Evolutionary conservation across 2,113 vertebrate species (phyloP).

Genomic region (Setophaga petechia): DNA sequence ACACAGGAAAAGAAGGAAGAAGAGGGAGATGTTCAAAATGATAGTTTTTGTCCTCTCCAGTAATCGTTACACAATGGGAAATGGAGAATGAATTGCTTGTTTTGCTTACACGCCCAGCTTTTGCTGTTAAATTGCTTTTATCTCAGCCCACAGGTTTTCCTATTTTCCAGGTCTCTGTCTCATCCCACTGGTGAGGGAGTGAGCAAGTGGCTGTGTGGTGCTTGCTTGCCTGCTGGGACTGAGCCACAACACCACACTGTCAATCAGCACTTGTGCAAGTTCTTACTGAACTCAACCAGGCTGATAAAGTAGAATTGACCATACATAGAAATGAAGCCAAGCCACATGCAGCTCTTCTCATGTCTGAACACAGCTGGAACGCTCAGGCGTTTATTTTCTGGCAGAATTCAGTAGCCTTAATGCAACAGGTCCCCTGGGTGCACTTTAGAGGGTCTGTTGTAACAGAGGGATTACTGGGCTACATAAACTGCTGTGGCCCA

Average conservation of each 20-base stretch:
- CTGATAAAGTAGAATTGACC: neutral
- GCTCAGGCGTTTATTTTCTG: neutral
- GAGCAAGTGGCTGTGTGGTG: neutral
- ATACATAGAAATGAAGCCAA: neutral
- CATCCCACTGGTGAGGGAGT: neutral
- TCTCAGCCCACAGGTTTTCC: neutral
- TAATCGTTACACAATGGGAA: neutral
- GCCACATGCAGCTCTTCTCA: fast-evolving
- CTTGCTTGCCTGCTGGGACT: neutral
- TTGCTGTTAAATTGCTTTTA: neutral
- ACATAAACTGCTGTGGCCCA: neutral
- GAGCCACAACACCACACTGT: neutral
- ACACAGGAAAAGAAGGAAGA: neutral
- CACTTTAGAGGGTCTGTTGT: neutral
- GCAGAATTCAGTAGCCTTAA: neutral
- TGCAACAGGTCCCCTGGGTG: neutral
- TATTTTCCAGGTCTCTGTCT: neutral
- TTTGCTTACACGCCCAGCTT: neutral
- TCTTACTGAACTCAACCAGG: neutral
- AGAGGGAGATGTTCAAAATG: neutral
- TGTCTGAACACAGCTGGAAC: neutral
- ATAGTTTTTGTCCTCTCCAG: neutral
- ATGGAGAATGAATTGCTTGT: neutral
- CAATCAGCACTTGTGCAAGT: neutral
- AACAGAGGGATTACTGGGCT: neutral